phyloP scores from a whole-genome alignment of 1,140 invertebrate genomes.

The Cotesia vestalis region DNA sequence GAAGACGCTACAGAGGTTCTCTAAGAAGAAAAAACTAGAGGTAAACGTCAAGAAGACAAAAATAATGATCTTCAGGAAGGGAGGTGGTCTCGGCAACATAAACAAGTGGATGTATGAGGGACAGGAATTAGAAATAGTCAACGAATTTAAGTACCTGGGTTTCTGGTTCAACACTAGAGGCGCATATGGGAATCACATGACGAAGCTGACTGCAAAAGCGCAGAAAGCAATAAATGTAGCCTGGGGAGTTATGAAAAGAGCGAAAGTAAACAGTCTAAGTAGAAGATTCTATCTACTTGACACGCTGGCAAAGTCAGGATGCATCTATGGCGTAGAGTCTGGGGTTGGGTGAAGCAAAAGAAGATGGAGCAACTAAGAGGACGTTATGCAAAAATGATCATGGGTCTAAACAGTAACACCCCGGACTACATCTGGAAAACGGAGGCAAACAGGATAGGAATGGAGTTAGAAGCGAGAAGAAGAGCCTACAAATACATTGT shows the following conservation, averaged over 20 bases:
- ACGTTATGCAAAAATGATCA: slow-evolving; percentile 14
- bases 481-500: slow-evolving; percentile 25
- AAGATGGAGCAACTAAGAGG: neutral
- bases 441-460: slow-evolving; percentile 4
- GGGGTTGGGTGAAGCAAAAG: neutral
- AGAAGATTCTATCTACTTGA: neutral
- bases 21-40: too few species aligned
- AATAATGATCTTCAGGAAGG: too few species aligned
- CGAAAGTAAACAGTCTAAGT: neutral
- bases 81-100: too few species aligned
- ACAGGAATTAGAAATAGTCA: too few species aligned
- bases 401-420: slow-evolving; percentile 11
- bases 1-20: too few species aligned
- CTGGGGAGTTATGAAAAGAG: slow-evolving; percentile 6
- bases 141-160: too few species aligned
- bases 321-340: neutral
- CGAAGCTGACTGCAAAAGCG: neutral
- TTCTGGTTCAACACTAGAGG: too few species aligned
- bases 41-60: too few species aligned
- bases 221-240: neutral
- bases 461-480: slow-evolving; percentile 21
- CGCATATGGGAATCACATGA: too few species aligned
- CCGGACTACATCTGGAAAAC: slow-evolving; percentile 10
- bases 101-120: too few species aligned
- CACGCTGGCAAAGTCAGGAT: neutral